Percentiles rank a stretch among this genome's conserved stretches.
Conservation (phyloP, 2,888 invertebrate genomes). For the Chydorus sphaericus region DNA sequence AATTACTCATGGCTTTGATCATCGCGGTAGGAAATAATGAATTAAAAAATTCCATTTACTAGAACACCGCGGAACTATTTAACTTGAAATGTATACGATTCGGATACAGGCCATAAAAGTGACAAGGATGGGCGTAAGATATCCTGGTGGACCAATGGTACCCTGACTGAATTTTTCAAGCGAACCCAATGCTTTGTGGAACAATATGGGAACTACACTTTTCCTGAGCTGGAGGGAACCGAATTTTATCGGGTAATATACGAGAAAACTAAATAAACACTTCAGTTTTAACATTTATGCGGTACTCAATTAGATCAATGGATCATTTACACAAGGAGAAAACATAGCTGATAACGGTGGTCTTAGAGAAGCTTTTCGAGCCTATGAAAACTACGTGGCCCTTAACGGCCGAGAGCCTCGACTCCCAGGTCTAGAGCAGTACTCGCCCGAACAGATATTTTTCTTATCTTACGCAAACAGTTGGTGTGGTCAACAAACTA, state of each 20-base stretch:
- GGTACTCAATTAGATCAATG: constrained; percentile 13
- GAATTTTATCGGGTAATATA: background rate
- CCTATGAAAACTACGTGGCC: constrained; percentile 20
- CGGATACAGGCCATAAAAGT: constrained; percentile 43
- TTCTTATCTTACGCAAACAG: constrained; percentile 32
- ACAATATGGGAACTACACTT: constrained; percentile 49
- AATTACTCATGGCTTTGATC: constrained; percentile 31
- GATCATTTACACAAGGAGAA: constrained; percentile 15
- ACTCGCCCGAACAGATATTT: constrained; percentile 31
- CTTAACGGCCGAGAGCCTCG: constrained; percentile 19
- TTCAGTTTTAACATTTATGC: too few species aligned
- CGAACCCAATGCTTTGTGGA: constrained; percentile 63
- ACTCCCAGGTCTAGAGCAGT: constrained; percentile 22
- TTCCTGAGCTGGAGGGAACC: constrained; percentile 42
- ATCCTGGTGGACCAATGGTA: constrained; percentile 66
- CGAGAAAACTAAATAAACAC: background rate
- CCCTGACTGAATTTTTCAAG: constrained; percentile 55
- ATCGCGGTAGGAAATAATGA: constrained; percentile 20
- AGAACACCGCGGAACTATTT: background rate
- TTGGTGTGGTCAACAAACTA: constrained; percentile 14
- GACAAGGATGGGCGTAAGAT: constrained; percentile 85
- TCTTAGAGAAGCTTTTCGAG: constrained; percentile 21
- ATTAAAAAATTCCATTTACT: background rate
- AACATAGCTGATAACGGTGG: constrained; percentile 22
- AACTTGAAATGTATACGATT: too few species aligned